Conservation (phyloP, 2,113 vertebrate genomes). For the Heterocephalus glaber region DNA sequence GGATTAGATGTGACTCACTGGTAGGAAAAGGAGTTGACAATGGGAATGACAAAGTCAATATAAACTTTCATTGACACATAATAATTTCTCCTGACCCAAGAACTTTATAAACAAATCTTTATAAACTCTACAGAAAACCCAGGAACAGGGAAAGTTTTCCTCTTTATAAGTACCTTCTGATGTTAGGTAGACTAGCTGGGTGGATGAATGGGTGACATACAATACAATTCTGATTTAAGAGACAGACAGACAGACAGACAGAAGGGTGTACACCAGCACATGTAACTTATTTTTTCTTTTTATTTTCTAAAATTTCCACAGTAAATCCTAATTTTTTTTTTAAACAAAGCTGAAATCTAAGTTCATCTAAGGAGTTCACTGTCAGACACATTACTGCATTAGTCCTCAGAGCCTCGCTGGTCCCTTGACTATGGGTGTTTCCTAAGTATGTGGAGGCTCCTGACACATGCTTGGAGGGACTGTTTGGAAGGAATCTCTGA, state of each 20-base stretch:
- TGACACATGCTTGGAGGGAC: accelerated
- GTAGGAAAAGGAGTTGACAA: not conserved
- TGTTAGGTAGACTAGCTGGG: not conserved
- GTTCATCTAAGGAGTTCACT: not conserved
- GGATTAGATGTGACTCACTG: not conserved
- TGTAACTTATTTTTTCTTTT: not conserved
- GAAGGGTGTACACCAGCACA: not conserved
- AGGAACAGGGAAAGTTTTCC: not conserved
- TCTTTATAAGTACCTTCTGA: not conserved
- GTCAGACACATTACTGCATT: not conserved
- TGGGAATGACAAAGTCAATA: not conserved
- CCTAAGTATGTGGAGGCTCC: not conserved
- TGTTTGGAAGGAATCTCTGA: not conserved
- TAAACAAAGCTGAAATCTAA: not conserved
- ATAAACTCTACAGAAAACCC: not conserved
- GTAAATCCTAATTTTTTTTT: not conserved
- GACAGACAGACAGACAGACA: not conserved
- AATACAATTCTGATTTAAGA: not conserved
- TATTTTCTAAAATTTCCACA: not conserved
- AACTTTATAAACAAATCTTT: not conserved
- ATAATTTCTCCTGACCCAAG: not conserved
- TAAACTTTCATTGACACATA: not conserved
- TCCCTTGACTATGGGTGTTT: no score
- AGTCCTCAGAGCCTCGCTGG: not conserved
- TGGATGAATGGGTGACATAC: not conserved